phyloP scores from a whole-genome alignment of 2,113 vertebrate species.

The Actenoides hombroni region DNA sequence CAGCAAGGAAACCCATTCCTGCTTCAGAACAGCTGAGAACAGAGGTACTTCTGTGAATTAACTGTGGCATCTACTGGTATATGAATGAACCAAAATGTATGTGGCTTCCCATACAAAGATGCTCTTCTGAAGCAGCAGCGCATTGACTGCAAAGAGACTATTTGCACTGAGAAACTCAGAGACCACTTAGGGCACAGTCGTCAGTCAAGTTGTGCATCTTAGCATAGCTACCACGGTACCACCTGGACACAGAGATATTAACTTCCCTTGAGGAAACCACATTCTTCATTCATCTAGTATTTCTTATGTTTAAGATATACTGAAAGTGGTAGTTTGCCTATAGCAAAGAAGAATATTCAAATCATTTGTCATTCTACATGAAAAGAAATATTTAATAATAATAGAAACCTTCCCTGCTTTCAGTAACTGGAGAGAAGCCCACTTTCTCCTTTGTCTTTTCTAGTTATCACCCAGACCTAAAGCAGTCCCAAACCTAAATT shows the following conservation, averaged over 20 bases:
- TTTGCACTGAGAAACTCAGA: background rate
- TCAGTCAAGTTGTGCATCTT: background rate
- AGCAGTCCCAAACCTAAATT: background rate
- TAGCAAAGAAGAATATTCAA: background rate
- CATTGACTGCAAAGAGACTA: background rate
- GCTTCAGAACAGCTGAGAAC: background rate
- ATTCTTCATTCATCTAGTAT: background rate
- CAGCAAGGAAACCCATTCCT: background rate
- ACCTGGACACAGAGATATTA: background rate
- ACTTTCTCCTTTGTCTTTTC: background rate
- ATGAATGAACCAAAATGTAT: accelerated
- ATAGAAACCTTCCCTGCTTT: background rate
- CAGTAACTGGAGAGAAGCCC: background rate
- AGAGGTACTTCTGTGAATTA: background rate
- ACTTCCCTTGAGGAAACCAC: background rate
- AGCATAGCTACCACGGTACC: background rate
- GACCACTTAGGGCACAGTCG: background rate
- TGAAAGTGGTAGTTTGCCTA: background rate
- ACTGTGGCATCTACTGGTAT: accelerated
- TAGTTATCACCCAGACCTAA: background rate
- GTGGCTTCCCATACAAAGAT: background rate
- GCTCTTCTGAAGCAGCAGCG: background rate
- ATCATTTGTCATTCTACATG: background rate
- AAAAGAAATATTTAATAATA: background rate
- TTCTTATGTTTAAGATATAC: background rate